A percentile compares a stretch with the other conserved stretches of the same genome.
Evolutionary conservation across 2,888 invertebrate genomes (phyloP).

Genomic region (Frankliniella fusca): DNA sequence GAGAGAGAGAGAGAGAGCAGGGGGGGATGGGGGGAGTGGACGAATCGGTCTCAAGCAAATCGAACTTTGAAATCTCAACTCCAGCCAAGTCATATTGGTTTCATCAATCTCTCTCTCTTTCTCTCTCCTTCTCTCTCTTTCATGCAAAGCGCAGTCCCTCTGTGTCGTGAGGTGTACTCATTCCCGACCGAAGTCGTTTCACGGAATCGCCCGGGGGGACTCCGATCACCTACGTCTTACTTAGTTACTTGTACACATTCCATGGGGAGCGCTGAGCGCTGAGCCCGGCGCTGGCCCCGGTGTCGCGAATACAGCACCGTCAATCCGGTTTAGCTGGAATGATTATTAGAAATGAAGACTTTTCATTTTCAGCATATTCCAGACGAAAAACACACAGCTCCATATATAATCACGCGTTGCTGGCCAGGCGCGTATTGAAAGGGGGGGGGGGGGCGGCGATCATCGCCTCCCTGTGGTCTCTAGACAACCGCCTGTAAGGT

Average conservation of each 20-base stretch:
- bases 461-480: too few relatives aligned
- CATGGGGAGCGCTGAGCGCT: too few relatives aligned
- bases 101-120: not conserved
- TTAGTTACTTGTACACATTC: not conserved
- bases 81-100: conserved; percentile 18
- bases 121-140: not conserved
- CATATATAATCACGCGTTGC: too few relatives aligned
- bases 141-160: not conserved
- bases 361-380: too few relatives aligned
- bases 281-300: too few relatives aligned
- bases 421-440: too few relatives aligned
- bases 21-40: not conserved
- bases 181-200: not conserved
- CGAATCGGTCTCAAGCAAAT: not conserved
- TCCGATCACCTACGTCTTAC: not conserved
- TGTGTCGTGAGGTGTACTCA: not conserved
- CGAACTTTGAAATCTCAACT: conserved; percentile 12
- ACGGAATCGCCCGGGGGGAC: conserved; percentile 5
- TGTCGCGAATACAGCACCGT: too few relatives aligned
- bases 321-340: too few relatives aligned
- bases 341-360: too few relatives aligned
- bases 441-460: too few relatives aligned
- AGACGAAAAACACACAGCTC: too few relatives aligned
- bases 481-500: too few relatives aligned
- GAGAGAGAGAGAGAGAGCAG: not conserved